Percentiles rank a stretch among this genome's conserved stretches.
Conservation (phyloP, 2,113 vertebrate genomes). For the Struthidea cinerea region DNA sequence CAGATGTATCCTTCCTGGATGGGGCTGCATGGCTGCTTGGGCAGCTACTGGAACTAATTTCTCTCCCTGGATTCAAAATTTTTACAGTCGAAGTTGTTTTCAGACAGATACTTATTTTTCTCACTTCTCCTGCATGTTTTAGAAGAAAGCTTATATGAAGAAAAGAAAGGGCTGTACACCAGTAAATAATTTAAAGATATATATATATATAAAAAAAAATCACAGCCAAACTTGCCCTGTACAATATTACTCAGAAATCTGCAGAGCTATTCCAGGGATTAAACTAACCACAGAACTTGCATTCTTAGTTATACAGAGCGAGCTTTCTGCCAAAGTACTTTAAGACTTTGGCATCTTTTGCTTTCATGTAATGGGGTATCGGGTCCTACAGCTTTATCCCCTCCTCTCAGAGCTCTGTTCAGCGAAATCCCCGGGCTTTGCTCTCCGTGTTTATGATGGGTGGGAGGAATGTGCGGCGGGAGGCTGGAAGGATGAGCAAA, state of each 20-base stretch:
- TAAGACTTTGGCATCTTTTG: constrained; percentile 48
- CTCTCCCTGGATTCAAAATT: neutral
- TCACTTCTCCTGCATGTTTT: neutral
- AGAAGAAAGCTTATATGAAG: neutral
- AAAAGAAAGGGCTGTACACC: neutral
- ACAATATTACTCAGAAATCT: constrained; percentile 43
- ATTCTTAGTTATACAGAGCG: constrained; percentile 12
- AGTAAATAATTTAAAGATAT: constrained; percentile 1
- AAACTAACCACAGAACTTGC: constrained; percentile 36
- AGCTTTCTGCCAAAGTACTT: constrained; percentile 43
- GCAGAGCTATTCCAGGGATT: constrained; percentile 33
- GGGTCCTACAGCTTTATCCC: neutral
- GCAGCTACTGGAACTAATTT: constrained; percentile 27
- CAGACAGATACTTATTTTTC: neutral
- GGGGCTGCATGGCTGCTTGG: neutral
- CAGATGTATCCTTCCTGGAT: neutral
- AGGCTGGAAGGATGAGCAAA: neutral
- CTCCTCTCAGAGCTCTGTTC: neutral
- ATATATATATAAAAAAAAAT: neutral
- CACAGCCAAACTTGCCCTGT: neutral
- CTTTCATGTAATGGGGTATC: constrained; percentile 1
- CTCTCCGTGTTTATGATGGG: neutral
- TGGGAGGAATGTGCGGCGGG: neutral
- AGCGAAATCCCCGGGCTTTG: constrained; percentile 6
- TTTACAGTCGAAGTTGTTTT: neutral